These are phyloP conservation scores for Sebastes paucispinis DNA, from an alignment of 2,797 vertebrate genomes.

Conservation along the genomic window DNA sequence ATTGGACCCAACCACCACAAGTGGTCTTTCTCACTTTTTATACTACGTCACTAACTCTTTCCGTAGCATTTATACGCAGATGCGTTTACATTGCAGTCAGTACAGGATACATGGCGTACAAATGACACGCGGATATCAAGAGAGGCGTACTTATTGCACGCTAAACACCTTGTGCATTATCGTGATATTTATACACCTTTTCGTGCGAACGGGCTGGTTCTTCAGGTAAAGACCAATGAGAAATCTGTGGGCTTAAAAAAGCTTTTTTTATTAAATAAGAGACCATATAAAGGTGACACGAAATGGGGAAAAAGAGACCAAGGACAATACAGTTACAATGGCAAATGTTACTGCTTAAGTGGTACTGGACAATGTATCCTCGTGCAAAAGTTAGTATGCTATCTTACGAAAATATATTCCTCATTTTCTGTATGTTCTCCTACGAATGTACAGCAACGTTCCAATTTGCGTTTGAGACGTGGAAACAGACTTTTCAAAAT, in stretches of 20 bases:
- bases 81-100: too few relatives aligned
- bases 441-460: not conserved
- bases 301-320: not conserved
- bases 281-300: not conserved
- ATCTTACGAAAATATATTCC: too few relatives aligned
- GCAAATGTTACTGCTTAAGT: not conserved
- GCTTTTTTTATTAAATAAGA: not conserved
- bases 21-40: too few relatives aligned
- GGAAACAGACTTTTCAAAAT: not conserved
- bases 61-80: too few relatives aligned
- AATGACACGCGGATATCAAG: too few relatives aligned
- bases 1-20: accelerated
- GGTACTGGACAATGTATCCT: not conserved
- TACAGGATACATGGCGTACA: too few relatives aligned
- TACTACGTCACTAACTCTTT: too few relatives aligned
- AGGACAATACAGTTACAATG: not conserved
- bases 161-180: too few relatives aligned
- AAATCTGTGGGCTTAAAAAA: not conserved
- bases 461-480: not conserved
- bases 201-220: too few relatives aligned
- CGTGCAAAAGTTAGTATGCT: not conserved
- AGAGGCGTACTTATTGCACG: too few relatives aligned
- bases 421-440: not conserved
- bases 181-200: too few relatives aligned
- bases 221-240: not conserved